These are phyloP conservation scores for Drosophila neocordata DNA, from an alignment of 1,140 invertebrate species.

Conservation along the genomic window DNA sequence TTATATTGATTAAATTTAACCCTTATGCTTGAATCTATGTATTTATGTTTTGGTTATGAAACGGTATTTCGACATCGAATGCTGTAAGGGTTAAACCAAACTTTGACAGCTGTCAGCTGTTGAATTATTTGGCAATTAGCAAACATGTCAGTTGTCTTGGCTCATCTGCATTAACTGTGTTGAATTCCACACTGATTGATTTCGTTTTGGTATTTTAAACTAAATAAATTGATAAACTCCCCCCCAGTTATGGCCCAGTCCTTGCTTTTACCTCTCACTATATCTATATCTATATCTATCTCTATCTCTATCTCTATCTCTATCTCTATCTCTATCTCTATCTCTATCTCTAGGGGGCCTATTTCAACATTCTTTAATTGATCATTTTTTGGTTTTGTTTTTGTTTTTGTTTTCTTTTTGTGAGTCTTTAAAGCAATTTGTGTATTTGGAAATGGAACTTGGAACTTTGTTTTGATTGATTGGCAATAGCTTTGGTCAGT, in stretches of 20 bases:
- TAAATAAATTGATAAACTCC: too few relatives aligned
- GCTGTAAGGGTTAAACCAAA: neutral
- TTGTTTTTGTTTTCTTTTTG: conserved; percentile 1
- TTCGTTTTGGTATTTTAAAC: neutral
- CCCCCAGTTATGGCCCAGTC: too few relatives aligned
- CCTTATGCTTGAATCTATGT: too few relatives aligned
- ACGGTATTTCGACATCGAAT: neutral
- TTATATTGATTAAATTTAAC: too few relatives aligned
- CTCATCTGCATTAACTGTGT: conserved; percentile 3
- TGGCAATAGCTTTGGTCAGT: conserved; percentile 57
- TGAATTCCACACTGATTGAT: neutral
- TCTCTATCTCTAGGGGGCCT: neutral
- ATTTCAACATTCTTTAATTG: conserved; percentile 69
- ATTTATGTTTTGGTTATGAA: too few relatives aligned
- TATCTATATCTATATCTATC: too few relatives aligned
- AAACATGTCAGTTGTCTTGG: neutral
- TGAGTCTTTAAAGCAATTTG: conserved; percentile 33
- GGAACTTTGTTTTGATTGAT: conserved; percentile 54
- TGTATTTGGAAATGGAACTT: conserved; percentile 63
- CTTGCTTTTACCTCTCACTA: neutral
- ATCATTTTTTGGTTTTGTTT: conserved; percentile 49
- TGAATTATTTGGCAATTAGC: conserved; percentile 35
- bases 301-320: neutral
- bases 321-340: neutral
- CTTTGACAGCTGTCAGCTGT: conserved; percentile 28